Conservation (phyloP, 2,888 invertebrate genomes). For the Andrena chrysosceles region DNA sequence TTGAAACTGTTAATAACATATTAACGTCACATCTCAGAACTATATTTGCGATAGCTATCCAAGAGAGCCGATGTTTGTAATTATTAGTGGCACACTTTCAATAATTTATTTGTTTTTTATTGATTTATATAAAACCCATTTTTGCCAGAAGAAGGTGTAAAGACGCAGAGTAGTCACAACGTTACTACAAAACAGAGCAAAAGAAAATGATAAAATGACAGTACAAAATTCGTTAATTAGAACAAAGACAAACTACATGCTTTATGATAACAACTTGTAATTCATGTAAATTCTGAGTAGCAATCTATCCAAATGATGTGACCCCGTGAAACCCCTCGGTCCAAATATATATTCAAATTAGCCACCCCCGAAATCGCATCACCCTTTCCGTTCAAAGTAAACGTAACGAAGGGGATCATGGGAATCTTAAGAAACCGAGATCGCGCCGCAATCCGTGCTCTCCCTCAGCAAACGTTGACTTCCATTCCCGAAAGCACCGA, state of each 20-base stretch:
- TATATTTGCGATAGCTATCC: too few species aligned
- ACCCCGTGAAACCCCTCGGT: neutral
- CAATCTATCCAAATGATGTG: neutral
- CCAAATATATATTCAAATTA: neutral
- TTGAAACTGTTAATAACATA: too few species aligned
- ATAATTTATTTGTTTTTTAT: too few species aligned
- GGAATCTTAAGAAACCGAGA: slow-evolving; percentile 16
- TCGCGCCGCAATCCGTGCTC: slow-evolving; percentile 11
- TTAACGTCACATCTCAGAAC: too few species aligned
- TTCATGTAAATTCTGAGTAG: neutral
- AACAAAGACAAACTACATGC: neutral
- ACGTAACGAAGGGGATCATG: neutral
- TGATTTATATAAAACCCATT: too few species aligned
- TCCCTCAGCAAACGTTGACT: neutral
- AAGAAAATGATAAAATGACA: too few species aligned
- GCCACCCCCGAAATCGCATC: neutral
- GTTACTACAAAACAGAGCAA: too few species aligned
- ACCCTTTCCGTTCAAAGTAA: neutral
- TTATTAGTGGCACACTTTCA: too few species aligned
- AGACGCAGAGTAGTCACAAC: too few species aligned
- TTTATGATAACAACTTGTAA: too few species aligned
- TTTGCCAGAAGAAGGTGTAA: too few species aligned
- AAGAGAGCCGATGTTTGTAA: too few species aligned
- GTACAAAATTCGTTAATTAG: neutral
- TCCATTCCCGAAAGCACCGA: neutral